phyloP scores from a whole-genome alignment of 2,888 invertebrate species.

The Liopterus haemorrhoidalis region DNA sequence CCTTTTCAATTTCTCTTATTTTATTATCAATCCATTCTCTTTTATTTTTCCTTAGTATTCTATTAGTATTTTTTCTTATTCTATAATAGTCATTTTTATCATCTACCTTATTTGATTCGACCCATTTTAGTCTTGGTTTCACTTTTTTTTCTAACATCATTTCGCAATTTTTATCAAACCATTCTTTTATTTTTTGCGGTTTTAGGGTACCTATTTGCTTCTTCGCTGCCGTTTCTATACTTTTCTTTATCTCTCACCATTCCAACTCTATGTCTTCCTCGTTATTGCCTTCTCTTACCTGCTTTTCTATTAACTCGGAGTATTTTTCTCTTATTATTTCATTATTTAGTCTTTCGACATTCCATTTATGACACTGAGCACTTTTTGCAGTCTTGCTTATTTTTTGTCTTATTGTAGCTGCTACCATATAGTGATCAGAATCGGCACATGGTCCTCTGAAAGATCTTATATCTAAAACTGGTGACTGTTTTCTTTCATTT shows the following conservation, averaged over 20 bases:
- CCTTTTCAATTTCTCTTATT: constrained; percentile 1
- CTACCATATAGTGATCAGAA: constrained; percentile 14
- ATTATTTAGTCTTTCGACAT: constrained; percentile 13
- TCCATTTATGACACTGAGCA: constrained; percentile 9
- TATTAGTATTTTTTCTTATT: constrained; percentile 13
- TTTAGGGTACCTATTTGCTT: constrained; percentile 3
- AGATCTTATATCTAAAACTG: constrained; percentile 15
- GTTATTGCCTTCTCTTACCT: not conserved
- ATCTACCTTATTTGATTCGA: constrained; percentile 3
- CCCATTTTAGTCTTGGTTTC: not conserved
- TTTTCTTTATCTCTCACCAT: constrained; percentile 6
- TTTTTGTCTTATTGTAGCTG: constrained; percentile 7
- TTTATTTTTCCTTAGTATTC: constrained; percentile 9
- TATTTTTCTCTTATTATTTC: constrained; percentile 6
- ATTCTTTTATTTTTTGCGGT: constrained; percentile 8
- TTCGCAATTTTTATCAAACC: constrained; percentile 11
- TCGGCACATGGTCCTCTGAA: constrained; percentile 17
- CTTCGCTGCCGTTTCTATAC: constrained; percentile 9
- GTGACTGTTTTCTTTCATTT: constrained; percentile 11
- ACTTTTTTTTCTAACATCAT: constrained; percentile 7
- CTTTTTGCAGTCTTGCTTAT: not conserved
- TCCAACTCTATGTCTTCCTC: constrained; percentile 4
- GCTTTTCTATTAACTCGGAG: constrained; percentile 7
- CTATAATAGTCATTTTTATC: constrained; percentile 3
- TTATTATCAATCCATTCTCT: constrained; percentile 4